These are phyloP conservation scores for Caenorhabditis elegans DNA, from an alignment of 1,140 invertebrate species.

Conservation along the genomic window DNA sequence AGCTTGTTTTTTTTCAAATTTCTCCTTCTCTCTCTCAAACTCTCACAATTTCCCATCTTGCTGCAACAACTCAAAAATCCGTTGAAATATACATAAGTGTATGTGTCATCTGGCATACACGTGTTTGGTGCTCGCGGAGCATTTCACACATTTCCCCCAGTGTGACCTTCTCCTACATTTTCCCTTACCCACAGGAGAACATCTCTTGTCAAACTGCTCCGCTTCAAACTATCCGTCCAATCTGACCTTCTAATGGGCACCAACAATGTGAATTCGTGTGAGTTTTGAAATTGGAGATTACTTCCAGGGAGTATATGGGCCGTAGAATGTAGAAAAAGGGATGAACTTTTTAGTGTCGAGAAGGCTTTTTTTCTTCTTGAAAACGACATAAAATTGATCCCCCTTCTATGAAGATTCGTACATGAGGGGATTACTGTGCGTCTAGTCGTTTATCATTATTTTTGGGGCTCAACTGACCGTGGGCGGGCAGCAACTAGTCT, in stretches of 20 bases:
- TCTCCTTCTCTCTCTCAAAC: neutral
- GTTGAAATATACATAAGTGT: neutral
- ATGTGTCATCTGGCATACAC: constrained; percentile 22
- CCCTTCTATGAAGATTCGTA: no score
- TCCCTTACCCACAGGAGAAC: neutral
- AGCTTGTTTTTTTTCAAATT: neutral
- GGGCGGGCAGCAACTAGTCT: no score
- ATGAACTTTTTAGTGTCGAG: no score
- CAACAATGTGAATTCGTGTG: constrained; percentile 22
- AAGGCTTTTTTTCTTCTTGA: no score
- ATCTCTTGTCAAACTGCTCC: neutral
- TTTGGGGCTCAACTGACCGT: no score
- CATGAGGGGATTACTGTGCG: neutral
- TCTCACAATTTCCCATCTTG: no score
- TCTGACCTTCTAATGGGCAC: constrained; percentile 15
- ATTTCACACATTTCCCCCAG: neutral
- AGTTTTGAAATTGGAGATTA: no score
- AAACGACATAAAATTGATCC: neutral
- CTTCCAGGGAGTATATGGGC: no score
- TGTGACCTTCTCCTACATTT: neutral
- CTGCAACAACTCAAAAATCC: neutral
- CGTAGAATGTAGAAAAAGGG: no score
- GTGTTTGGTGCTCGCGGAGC: no score
- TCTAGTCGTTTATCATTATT: neutral
- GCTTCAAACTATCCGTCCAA: constrained; percentile 6